Percentiles rank a stretch among this genome's conserved stretches.
These are phyloP conservation scores for Tricholauxania praeusta DNA, from an alignment of 2,888 invertebrate genomes.

Conservation along the genomic window DNA sequence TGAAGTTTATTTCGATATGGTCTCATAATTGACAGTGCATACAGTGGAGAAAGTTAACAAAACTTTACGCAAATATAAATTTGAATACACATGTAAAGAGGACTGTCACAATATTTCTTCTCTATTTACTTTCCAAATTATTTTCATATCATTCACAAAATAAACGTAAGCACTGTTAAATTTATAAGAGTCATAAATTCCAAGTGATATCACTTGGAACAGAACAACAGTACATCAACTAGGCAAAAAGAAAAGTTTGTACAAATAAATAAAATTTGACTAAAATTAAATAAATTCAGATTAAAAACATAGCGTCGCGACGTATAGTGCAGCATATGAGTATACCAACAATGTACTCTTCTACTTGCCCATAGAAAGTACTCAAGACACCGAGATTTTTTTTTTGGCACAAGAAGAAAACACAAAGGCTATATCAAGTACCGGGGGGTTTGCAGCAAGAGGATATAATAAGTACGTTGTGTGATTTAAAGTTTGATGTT, in stretches of 20 bases:
- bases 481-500: too few species aligned
- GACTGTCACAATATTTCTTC: too few species aligned
- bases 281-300: slow-evolving; percentile 50
- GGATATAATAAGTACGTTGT: too few species aligned
- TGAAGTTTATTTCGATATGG: slow-evolving; percentile 28
- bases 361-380: too few species aligned
- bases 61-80: too few species aligned
- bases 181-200: slow-evolving; percentile 58
- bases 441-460: too few species aligned
- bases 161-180: slow-evolving; percentile 53
- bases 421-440: too few species aligned
- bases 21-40: not conserved
- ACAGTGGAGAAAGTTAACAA: too few species aligned
- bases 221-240: slow-evolving; percentile 50
- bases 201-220: slow-evolving; percentile 63
- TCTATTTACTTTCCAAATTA: too few species aligned
- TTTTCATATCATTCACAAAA: slow-evolving; percentile 41
- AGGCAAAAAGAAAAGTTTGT: slow-evolving; percentile 34
- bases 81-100: too few species aligned
- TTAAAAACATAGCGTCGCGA: slow-evolving; percentile 52
- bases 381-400: too few species aligned
- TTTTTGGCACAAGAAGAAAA: too few species aligned
- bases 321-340: slow-evolving; percentile 37
- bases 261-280: slow-evolving; percentile 32
- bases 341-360: slow-evolving; percentile 46